Base-by-base conservation (phyloP, 2,113 vertebrate genomes). In the Anoura caudifer region DNA sequence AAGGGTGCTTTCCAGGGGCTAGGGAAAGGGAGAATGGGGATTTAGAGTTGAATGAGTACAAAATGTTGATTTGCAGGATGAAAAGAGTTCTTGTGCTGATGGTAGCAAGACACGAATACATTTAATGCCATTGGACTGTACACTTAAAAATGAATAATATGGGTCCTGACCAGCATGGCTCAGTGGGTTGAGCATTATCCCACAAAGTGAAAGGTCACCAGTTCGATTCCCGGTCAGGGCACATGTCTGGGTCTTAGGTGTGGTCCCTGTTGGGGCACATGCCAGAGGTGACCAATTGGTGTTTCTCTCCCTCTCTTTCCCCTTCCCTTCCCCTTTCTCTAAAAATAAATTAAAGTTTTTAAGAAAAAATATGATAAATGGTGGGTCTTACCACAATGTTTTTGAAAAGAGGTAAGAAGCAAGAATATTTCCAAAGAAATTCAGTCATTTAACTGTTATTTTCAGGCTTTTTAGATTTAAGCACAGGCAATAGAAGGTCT, bases 351-450 rank as follows among this genome's bases (percentile, higher is more conserved):
- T 63, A 63, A 63, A 63, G 4, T 63, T 31, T 31, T 63, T 31
- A 63, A 63, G 28, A 63, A 63, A 31, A 63, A 63, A 28, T 6
- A 69, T 36, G 36, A 5, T 31, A 43, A 38, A 41, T 69, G 87
- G 31, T 63, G 5, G 69, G 70, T 70, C 52, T 41, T 70, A 65
- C 13, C 69, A 41, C 41, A 47, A 2, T 26, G 70, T 73, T 79
- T 59, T 22, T 10, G 54, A 88, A 87, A 54, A 67, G 24, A 59
- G 19, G 8, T 17, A 38, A 73, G 61, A 69, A 87, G 33, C 38
- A 52, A 86, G 33, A 77, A 73, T 36, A 43, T 52, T 92, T 82
- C 33, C 13, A 38, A 50, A 88, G 67, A 76, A 85, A 65, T 65
- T 47, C 4, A 45, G 4, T 61, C 3, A 76, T 16, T 31, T 12